phyloP scores from a whole-genome alignment of 2,888 invertebrate species.

The Rhodophaea formosa region DNA sequence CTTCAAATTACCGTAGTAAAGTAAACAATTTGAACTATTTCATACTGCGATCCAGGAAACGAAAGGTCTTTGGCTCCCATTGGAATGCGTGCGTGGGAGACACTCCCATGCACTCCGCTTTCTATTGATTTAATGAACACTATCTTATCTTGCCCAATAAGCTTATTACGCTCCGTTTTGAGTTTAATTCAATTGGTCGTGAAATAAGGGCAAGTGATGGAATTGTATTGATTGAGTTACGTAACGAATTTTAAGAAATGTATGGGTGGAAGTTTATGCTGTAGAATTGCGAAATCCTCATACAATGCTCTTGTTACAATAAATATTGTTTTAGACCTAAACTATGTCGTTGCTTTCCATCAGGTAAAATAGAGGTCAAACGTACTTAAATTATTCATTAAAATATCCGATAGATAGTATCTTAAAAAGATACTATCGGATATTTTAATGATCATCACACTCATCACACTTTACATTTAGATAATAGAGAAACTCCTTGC shows the following conservation, averaged over 20 bases:
- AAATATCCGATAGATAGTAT: too few species aligned
- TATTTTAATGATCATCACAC: too few species aligned
- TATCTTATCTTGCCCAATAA: conserved; percentile 75
- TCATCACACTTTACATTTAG: too few species aligned
- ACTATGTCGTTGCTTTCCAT: too few species aligned
- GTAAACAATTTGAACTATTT: conserved; percentile 15
- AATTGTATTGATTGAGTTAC: conserved; percentile 12
- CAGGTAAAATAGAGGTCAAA: too few species aligned
- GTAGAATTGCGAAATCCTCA: too few species aligned
- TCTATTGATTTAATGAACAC: conserved; percentile 78
- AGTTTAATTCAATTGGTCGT: conserved; percentile 31
- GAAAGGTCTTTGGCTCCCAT: conserved; percentile 76
- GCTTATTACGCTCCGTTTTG: conserved; percentile 60
- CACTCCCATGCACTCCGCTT: conserved; percentile 66
- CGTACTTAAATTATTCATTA: too few species aligned
- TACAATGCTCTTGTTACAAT: too few species aligned
- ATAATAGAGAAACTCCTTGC: too few species aligned
- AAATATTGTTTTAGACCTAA: too few species aligned
- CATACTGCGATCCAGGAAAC: conserved; percentile 66
- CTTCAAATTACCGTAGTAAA: conserved; percentile 9
- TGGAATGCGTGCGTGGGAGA: conserved; percentile 70
- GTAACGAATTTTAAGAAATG: background rate
- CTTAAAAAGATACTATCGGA: too few species aligned
- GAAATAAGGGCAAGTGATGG: conserved; percentile 16
- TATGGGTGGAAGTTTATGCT: background rate